Conservation (phyloP, 2,888 invertebrate genomes). For the Drosophila gaucha region DNA sequence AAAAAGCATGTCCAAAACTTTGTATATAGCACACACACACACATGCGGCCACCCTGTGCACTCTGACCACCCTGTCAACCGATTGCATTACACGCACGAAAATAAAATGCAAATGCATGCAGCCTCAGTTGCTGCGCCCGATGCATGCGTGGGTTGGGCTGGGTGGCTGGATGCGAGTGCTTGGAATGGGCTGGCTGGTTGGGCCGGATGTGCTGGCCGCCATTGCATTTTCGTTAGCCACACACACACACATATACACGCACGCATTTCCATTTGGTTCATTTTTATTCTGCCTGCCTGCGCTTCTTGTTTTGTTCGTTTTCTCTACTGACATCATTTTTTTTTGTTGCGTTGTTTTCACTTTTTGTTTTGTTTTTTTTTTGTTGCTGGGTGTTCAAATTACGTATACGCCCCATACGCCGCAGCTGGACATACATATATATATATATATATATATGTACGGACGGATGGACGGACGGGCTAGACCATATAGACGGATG, state of each 20-base stretch:
- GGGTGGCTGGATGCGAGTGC: too few species aligned
- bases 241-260: slow-evolving; percentile 31
- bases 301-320: slow-evolving; percentile 72
- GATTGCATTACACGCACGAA: slow-evolving; percentile 75
- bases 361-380: slow-evolving; percentile 78
- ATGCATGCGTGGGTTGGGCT: not conserved
- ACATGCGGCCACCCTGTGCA: not conserved
- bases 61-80: slow-evolving; percentile 19
- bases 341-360: slow-evolving; percentile 73
- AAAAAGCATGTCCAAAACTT: slow-evolving; percentile 54
- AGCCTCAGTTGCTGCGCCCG: not conserved
- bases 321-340: slow-evolving; percentile 79
- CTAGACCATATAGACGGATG: slow-evolving; percentile 25
- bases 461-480: not conserved
- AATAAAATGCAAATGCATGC: slow-evolving; percentile 77
- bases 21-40: slow-evolving; percentile 11
- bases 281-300: slow-evolving; percentile 54
- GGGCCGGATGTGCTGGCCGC: slow-evolving; percentile 62
- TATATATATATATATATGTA: not conserved
- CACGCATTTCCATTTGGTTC: slow-evolving; percentile 51
- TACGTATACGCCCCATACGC: slow-evolving; percentile 56
- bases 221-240: slow-evolving; percentile 77
- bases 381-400: slow-evolving; percentile 59
- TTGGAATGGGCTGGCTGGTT: not conserved
- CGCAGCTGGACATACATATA: slow-evolving; percentile 1